Conservation (phyloP, 1,140 invertebrate genomes). For the Aleiodes sp. region DNA sequence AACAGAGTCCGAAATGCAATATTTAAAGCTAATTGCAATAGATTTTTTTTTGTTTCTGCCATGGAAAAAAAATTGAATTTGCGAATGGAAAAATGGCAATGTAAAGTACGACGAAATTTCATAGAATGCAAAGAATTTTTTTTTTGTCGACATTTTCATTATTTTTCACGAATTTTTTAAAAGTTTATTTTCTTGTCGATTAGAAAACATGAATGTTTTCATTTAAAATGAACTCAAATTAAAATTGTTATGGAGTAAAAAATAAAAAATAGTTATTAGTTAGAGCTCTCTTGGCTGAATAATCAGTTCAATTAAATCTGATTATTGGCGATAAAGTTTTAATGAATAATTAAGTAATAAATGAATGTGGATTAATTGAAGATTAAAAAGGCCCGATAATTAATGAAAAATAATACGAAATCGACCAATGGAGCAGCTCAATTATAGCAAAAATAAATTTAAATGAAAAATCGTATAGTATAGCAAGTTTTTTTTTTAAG, state of each 20-base stretch:
- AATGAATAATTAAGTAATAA: too few relatives aligned
- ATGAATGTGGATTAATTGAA: not conserved
- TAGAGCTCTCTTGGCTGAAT: conserved; percentile 33
- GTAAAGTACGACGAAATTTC: conserved; percentile 22
- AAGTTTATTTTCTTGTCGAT: not conserved
- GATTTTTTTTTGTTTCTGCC: conserved; percentile 27
- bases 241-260: conserved; percentile 34
- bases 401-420: conserved; percentile 17
- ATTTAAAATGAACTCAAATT: conserved; percentile 26
- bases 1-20: conserved; percentile 26
- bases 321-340: conserved; percentile 17
- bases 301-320: not conserved
- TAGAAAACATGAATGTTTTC: too few relatives aligned
- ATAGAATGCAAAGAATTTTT: not conserved
- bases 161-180: not conserved
- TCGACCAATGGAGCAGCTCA: conserved; percentile 31
- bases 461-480: conserved; percentile 24
- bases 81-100: not conserved
- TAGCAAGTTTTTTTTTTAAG: conserved; percentile 20
- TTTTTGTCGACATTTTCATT: not conserved
- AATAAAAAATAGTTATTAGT: conserved; percentile 33
- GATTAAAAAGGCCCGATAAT: not conserved
- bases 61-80: conserved; percentile 21
- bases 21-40: conserved; percentile 30
- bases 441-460: conserved; percentile 11